A percentile compares a stretch with the other conserved stretches of the same genome.
phyloP scores from a whole-genome alignment of 1,140 invertebrate species.

The Penaeus chinensis region DNA sequence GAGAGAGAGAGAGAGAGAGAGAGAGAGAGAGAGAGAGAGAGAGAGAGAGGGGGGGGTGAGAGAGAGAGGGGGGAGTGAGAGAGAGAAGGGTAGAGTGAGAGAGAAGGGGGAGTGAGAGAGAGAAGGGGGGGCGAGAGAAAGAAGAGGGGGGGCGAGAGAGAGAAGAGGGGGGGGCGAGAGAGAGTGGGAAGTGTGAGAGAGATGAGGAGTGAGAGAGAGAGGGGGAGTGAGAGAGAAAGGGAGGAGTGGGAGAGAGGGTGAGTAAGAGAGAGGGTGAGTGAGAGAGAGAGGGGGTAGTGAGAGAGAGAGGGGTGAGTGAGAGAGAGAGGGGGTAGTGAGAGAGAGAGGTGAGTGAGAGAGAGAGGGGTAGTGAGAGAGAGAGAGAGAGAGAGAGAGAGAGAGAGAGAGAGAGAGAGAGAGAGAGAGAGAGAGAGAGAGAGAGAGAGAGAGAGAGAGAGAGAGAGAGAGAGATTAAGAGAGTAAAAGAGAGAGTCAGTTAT shows the following conservation, averaged over 20 bases:
- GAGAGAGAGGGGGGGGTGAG: neutral
- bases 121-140: neutral
- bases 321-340: neutral
- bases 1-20: too few species aligned
- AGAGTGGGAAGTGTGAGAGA: neutral
- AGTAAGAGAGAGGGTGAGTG: neutral
- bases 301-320: neutral
- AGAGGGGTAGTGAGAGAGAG: too few species aligned
- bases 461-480: neutral
- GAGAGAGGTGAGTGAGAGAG: neutral
- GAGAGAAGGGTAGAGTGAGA: neutral
- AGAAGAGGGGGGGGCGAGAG: neutral
- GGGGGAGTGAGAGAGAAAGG: neutral
- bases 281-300: neutral
- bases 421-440: conserved; percentile 1
- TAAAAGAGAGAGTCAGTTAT: neutral
- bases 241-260: neutral
- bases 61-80: neutral
- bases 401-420: neutral
- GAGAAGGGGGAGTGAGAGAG: neutral
- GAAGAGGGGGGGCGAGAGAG: neutral
- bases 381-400: too few species aligned
- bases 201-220: too few species aligned
- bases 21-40: too few species aligned
- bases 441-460: conserved; percentile 8